These are phyloP conservation scores for Ephydatia muelleri DNA, from an alignment of 37 sponge, comb jelly and placozoan genomes.

Conservation along the genomic window DNA sequence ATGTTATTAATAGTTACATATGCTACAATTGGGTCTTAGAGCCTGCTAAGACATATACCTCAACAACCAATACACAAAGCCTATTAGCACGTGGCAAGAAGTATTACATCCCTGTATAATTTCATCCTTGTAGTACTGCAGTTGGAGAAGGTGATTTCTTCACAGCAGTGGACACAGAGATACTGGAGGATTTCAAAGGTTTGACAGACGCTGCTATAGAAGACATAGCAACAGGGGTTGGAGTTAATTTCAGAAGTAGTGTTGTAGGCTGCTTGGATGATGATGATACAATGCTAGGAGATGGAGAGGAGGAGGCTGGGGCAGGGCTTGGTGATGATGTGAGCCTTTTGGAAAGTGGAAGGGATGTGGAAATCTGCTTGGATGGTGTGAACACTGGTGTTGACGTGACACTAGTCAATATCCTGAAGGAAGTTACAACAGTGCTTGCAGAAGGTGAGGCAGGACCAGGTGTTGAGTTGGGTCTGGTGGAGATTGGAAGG, in stretches of 20 bases:
- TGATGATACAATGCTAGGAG: neutral
- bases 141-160: neutral
- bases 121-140: neutral
- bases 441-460: neutral
- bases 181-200: neutral
- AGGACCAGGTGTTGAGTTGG: neutral
- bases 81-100: too few relatives aligned
- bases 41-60: neutral
- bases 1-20: too few relatives aligned
- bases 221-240: neutral
- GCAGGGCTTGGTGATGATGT: neutral
- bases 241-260: neutral
- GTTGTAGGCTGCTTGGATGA: neutral
- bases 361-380: too few relatives aligned
- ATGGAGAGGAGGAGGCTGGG: neutral
- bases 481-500: too few relatives aligned
- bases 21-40: neutral
- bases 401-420: neutral
- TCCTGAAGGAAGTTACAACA: neutral
- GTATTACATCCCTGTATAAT: too few relatives aligned
- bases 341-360: neutral
- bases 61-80: neutral
- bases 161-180: neutral
- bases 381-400: neutral
- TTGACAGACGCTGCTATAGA: neutral